Base-by-base conservation (phyloP, 2,888 invertebrate genomes). In the Chymomyza amoena region DNA sequence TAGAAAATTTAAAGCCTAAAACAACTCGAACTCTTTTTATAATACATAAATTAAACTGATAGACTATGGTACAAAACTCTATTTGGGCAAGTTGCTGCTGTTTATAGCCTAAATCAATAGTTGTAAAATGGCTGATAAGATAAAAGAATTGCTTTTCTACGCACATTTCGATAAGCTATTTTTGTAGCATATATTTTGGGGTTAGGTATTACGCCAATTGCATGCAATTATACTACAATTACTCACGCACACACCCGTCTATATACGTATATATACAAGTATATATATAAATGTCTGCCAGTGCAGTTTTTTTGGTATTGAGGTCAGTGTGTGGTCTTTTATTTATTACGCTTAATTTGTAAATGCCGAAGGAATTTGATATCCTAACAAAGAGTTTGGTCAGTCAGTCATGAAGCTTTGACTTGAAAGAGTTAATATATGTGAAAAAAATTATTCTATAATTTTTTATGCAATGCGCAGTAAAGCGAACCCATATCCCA, bases 281-380 rank as follows among this genome's bases (percentile, higher is more conserved):
- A 25, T 6, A 4, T 39, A 18, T 9, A 61, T 59, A 28, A 62
- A 59, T 66, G 62, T 16, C 50, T 25, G 52, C 15, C 39, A 15
- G 64, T 63, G 25, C 50, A 45, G 15, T 59, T 62, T 66, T 28
- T 61, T 45, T 50, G 64, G 66, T 56, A 62, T 57, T 66, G 66
- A 77, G 79, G 75, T 64, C 80, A 73, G 61, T 32, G 20, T 28
- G 45, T 16, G 50, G 32, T 28, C 64, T 62, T 61, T 75, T 75
- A 83, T 87, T 82, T 85, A 78, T 80, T 78, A 69, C 68, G 74
- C 74, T 80, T 83, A 84, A 89, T 84, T 86, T 86, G 79, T 83
- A 87, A 80, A 68, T 71, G 68, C 75, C 75, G 77, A 88, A 87
- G 86, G 84, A 75, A 13, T 13, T 45, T 1, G 13, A 45, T 45